phyloP scores from a whole-genome alignment of 2,888 invertebrate genomes.

The Podotricha telesiphe region DNA sequence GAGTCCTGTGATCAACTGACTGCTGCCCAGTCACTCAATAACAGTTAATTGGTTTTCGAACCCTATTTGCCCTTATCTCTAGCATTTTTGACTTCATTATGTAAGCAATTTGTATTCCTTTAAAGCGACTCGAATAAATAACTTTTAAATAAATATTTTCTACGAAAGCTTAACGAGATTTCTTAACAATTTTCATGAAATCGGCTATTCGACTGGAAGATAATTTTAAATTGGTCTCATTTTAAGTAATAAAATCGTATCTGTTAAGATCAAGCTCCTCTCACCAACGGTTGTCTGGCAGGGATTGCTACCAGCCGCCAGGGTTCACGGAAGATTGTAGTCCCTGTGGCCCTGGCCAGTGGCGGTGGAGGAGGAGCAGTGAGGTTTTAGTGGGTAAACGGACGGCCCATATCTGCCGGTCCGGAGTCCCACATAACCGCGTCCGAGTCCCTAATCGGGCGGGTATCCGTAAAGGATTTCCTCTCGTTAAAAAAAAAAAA shows the following conservation, averaged over 20 bases:
- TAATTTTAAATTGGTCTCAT: not conserved
- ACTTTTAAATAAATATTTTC: not conserved
- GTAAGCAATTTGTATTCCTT: constrained; percentile 18
- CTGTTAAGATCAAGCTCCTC: no score
- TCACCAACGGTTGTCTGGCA: no score
- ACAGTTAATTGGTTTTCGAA: constrained; percentile 48
- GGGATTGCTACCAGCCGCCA: no score
- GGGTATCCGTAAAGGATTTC: no score
- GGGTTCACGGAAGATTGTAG: no score
- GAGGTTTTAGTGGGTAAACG: no score
- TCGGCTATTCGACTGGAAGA: not conserved
- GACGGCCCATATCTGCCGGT: no score
- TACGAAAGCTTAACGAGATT: not conserved
- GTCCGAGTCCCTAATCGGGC: no score
- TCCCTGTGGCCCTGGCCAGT: no score
- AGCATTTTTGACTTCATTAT: constrained; percentile 24
- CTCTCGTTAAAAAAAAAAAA: no score
- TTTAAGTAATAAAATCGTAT: not conserved
- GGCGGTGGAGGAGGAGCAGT: no score
- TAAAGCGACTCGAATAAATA: not conserved
- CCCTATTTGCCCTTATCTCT: constrained; percentile 26
- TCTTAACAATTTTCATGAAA: constrained; percentile 2
- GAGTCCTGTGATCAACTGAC: constrained; percentile 56
- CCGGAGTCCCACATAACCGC: no score
- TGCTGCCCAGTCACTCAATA: constrained; percentile 66